These are phyloP conservation scores for Candoia aspera DNA, from an alignment of 2,113 vertebrate genomes.

Conservation along the genomic window DNA sequence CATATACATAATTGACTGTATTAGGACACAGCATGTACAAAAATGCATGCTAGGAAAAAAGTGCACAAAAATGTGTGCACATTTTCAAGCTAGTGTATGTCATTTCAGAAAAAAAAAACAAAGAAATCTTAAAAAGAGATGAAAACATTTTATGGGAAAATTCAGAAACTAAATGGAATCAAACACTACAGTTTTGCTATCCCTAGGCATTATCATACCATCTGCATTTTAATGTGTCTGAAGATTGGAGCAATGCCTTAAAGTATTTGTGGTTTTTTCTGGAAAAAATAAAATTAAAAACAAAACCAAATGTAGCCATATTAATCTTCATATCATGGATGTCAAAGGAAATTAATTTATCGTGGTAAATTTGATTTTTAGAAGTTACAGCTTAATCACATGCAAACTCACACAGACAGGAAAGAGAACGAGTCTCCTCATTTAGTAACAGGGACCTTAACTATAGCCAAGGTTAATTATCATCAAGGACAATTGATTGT, in stretches of 20 bases:
- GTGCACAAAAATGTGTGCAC: not conserved
- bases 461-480: conserved; percentile 7
- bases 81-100: not conserved
- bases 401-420: not conserved
- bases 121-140: not conserved
- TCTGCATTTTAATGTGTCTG: not conserved
- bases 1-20: not conserved
- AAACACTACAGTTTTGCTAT: not conserved
- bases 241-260: not conserved
- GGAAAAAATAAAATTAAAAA: not conserved
- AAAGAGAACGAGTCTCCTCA: not conserved
- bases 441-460: not conserved
- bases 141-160: not conserved
- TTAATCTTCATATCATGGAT: not conserved
- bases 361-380: conserved; percentile 19
- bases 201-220: not conserved
- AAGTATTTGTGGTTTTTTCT: too few species aligned
- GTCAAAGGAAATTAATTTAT: not conserved
- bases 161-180: not conserved
- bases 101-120: not conserved
- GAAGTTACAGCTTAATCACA: conserved; percentile 7
- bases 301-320: not conserved
- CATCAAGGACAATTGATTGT: conserved; percentile 16
- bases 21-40: not conserved
- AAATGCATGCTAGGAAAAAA: not conserved